Base-by-base conservation (phyloP, 2,797 vertebrate species). In the Diplodus sargus region DNA sequence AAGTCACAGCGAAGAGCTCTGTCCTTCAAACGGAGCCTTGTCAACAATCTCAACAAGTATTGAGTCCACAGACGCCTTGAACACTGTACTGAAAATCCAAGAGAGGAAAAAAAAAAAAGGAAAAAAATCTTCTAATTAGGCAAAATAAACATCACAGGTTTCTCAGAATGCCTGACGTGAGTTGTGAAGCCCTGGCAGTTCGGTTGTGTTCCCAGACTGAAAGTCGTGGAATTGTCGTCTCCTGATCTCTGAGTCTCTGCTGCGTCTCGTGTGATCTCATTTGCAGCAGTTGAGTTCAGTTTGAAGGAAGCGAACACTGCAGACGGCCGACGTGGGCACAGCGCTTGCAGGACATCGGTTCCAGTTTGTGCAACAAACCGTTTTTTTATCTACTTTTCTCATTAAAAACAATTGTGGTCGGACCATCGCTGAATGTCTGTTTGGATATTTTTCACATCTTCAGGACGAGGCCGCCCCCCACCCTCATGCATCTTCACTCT, bases 1-100 rank as follows among this genome's bases (percentile, higher is more conserved):
- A 60, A 70, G 70, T 75, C 75, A 63, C 84, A 70, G 78, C 51
- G 30, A 77, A 69, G 25, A 83, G 54, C 67, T 79, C 70, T 60
- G 59, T 82, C 74, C 85, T 82, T 91, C 80, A 79, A 63, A 75
- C 42, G 28, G 65, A 77, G 70, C 75, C 43, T 65, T 3, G 6
- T 58, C 60, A 22, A 56, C 43, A 39, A 48, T 54, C 52, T 79
- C 80, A 69, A 68, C 43, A 42, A 5, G 4, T 22, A 57, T 14
- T 14, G 51, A 65, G 59, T 77, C 64, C 59, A 76, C 65, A 70
- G 59, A 81, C 28, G 59, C 56, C 34, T 81, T 70, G 67, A 90
- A 89, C 75, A 89, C 77, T 82, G 82, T 58, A 77, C 67, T 69
- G 25, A 79, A 91, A 79, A 79, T 77, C 73, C 76, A 75, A 66